These are phyloP conservation scores for Coptodon rendalli DNA, from an alignment of 2,113 vertebrate species.

Conservation along the genomic window DNA sequence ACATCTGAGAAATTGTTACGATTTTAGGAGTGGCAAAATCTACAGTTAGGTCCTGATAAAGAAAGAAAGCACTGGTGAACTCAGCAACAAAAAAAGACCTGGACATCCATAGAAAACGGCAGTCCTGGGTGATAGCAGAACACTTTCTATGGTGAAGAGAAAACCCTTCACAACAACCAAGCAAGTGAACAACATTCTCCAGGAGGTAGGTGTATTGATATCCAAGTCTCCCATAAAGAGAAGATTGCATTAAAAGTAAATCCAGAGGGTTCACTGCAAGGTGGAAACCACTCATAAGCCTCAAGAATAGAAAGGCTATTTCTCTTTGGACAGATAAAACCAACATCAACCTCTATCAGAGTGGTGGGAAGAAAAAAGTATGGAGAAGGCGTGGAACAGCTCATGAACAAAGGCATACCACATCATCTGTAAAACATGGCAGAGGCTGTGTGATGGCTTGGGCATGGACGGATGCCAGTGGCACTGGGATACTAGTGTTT, in stretches of 20 bases:
- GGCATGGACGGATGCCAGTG: neutral
- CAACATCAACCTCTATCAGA: no score
- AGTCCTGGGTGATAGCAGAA: neutral
- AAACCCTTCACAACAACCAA: neutral
- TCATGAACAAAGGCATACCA: neutral
- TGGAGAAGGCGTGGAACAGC: neutral
- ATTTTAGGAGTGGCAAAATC: neutral
- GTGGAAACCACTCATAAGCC: no score
- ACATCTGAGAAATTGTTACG: neutral
- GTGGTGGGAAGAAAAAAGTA: neutral
- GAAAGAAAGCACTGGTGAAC: neutral
- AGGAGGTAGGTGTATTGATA: neutral
- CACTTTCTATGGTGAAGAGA: neutral
- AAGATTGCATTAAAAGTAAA: neutral
- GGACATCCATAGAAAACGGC: neutral
- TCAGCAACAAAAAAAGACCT: neutral
- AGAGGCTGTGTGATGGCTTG: neutral
- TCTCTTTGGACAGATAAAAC: no score
- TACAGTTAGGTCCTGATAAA: neutral
- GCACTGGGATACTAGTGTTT: neutral
- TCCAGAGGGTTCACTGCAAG: no score
- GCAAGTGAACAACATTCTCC: neutral
- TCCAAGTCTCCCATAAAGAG: neutral
- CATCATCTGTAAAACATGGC: neutral
- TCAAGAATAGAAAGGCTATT: no score